Evolutionary conservation across 2,888 invertebrate genomes (phyloP), one percentile per base, ranked within the genome.

Genomic region (Serrognathus titanus): DNA sequence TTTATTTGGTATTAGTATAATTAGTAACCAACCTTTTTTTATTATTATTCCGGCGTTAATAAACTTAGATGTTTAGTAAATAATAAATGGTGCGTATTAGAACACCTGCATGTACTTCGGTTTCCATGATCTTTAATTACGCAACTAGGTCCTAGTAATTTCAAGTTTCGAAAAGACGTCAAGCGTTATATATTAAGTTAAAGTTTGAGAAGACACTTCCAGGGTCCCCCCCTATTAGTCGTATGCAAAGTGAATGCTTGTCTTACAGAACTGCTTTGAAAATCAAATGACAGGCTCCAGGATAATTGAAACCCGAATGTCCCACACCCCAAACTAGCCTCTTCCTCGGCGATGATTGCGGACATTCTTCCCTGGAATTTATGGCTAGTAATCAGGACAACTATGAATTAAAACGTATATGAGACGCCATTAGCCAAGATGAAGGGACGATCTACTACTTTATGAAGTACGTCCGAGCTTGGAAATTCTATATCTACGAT

Each of bases 241-340:
- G 58, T 66, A 67, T 68, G 66, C 64, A 66, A 68, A 68, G 59
- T 56, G 62, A 62, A 53, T 54, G 53, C 57, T 57, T 59, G 59
- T 60, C 24, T 31, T 31, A 55, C 61, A 54, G 47, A 65, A 63
- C 65, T 68, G 61, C 69, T 70, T 69, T 68, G 66, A 67, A 70
- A 71, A 70, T 66, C 69, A 70, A 70, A 70, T 70, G 69, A 70
- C 69, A 70, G 68, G 70, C 67, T 65, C 61, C 57, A 59, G 68
- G 66, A 68, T 70, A 71, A 71, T 71, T 71, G 70, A 69, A 71
- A 69, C 63, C 61, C 64, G 59, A 31, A 56, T 51, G 53, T 57
- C 57, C 55, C 55, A 56, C 53, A 59, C 59, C 60, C 54, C 57
- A 55, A 61, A 54, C 57, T 57, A 51, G 41, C 58, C 45, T 47